Percentiles rank a stretch among this genome's conserved stretches.
These are phyloP conservation scores for Acleris holmiana DNA, from an alignment of 2,888 invertebrate genomes.

Conservation along the genomic window DNA sequence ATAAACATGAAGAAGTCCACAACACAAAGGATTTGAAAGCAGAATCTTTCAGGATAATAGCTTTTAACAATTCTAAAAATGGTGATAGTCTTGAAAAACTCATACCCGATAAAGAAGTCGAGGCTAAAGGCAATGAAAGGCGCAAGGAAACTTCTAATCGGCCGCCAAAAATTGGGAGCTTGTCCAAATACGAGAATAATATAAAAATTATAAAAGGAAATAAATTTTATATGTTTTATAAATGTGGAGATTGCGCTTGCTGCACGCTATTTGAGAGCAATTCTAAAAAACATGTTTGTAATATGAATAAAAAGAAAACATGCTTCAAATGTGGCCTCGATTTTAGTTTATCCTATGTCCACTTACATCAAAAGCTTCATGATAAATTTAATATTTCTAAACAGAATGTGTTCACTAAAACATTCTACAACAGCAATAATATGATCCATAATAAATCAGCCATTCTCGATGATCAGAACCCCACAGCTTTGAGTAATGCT, in stretches of 20 bases:
- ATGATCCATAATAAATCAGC: conserved; percentile 5
- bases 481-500: neutral
- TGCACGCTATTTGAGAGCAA: neutral
- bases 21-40: conserved; percentile 23
- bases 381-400: conserved; percentile 1
- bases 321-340: conserved; percentile 2
- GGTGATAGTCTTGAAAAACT: conserved; percentile 37
- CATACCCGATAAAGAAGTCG: conserved; percentile 4
- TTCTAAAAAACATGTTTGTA: conserved; percentile 17
- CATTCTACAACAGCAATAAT: conserved; percentile 11
- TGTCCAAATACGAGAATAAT: neutral
- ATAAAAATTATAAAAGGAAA: conserved; percentile 9
- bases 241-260: conserved; percentile 8
- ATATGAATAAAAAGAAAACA: conserved; percentile 2
- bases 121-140: neutral
- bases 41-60: conserved; percentile 40
- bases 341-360: neutral
- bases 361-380: neutral
- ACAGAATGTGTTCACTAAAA: conserved; percentile 21
- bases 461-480: neutral
- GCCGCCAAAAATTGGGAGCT: neutral
- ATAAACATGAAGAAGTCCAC: conserved; percentile 45
- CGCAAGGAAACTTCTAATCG: neutral
- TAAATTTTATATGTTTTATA: conserved; percentile 22
- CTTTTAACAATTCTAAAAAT: conserved; percentile 43